Conservation (phyloP, 2,797 vertebrate genomes). For the Coccyzus lansbergi region DNA sequence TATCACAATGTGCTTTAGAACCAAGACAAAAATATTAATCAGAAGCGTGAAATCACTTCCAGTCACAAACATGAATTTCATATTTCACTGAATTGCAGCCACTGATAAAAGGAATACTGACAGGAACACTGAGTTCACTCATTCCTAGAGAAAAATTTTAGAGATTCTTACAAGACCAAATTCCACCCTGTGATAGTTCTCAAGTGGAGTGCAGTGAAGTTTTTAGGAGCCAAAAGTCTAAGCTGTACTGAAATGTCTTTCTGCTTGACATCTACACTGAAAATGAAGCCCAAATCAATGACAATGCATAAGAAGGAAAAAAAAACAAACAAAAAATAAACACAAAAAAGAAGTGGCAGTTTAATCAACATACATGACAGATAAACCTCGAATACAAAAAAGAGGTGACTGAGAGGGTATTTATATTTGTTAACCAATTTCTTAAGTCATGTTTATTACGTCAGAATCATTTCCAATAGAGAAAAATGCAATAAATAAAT, state of each 20-base stretch:
- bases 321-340: neutral
- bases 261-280: neutral
- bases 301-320: neutral
- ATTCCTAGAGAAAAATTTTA: neutral
- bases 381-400: neutral
- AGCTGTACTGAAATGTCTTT: neutral
- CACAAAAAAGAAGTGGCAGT: neutral
- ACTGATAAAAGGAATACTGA: neutral
- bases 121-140: neutral
- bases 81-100: neutral
- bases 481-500: neutral
- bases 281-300: neutral
- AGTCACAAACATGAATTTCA: neutral
- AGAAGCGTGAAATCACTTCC: conserved; percentile 9
- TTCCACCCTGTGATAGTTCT: neutral
- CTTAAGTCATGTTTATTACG: neutral
- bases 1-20: neutral
- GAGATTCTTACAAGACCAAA: neutral
- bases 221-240: neutral
- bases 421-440: neutral
- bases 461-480: neutral
- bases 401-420: neutral
- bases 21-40: neutral
- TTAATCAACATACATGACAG: neutral
- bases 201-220: neutral